Evolutionary conservation across 2,888 invertebrate species (phyloP).

Genomic region (Ptychoptera albimana): DNA sequence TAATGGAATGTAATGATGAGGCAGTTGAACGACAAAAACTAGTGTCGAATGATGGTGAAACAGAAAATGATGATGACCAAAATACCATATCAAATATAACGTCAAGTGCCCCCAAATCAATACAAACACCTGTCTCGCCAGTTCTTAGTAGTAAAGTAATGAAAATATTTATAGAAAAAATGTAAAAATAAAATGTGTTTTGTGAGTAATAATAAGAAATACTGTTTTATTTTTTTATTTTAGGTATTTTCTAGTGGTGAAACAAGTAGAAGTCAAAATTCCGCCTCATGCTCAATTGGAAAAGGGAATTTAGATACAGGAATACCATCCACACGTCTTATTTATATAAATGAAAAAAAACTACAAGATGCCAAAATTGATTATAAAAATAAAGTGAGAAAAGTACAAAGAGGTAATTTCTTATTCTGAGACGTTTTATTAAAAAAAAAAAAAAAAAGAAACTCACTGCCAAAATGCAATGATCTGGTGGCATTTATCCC

Average conservation of each 20-base stretch:
- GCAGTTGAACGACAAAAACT: constrained; percentile 30
- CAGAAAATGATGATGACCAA: constrained; percentile 25
- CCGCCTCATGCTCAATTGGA: constrained; percentile 28
- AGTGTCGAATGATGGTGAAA: constrained; percentile 25
- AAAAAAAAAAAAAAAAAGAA: neutral
- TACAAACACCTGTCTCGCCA: constrained; percentile 24
- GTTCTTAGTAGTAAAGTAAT: constrained; percentile 24
- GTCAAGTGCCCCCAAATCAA: constrained; percentile 23
- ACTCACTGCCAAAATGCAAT: too few relatives aligned
- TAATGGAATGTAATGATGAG: constrained; percentile 31
- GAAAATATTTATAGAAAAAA: neutral
- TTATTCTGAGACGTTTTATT: too few relatives aligned
- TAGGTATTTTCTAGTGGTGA: constrained; percentile 21
- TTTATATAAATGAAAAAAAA: constrained; percentile 28
- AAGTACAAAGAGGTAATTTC: constrained; percentile 26
- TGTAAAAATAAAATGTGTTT: too few relatives aligned
- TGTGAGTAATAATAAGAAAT: too few relatives aligned
- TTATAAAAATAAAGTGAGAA: constrained; percentile 27
- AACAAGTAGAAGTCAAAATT: constrained; percentile 26
- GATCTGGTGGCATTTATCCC: too few relatives aligned
- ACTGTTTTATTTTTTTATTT: too few relatives aligned
- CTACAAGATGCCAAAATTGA: constrained; percentile 26
- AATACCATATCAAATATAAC: constrained; percentile 16
- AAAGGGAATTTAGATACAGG: constrained; percentile 26
- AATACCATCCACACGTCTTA: constrained; percentile 23